phyloP scores from a whole-genome alignment of 2,888 invertebrate genomes.

The Drosophila affinis region DNA sequence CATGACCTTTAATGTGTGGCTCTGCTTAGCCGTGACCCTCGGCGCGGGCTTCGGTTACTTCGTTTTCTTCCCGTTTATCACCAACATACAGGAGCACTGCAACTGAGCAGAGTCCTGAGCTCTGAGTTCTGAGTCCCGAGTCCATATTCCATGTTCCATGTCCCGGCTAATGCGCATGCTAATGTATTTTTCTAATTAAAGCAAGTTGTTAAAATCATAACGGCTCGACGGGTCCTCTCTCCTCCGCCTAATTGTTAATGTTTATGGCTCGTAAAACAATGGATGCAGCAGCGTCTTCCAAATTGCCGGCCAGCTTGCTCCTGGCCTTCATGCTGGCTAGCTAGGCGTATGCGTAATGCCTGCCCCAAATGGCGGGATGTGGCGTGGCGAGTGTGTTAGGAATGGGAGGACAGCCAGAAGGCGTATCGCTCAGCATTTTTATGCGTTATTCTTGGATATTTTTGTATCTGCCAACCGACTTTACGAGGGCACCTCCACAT shows the following conservation, averaged over 20 bases:
- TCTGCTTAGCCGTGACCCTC: conserved; percentile 92
- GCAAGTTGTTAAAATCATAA: conserved; percentile 67
- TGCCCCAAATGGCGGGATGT: neutral
- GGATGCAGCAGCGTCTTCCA: conserved; percentile 56
- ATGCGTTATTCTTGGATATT: conserved; percentile 49
- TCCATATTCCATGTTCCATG: conserved; percentile 5
- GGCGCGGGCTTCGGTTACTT: conserved; percentile 96
- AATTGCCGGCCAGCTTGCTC: conserved; percentile 41
- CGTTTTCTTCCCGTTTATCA: conserved; percentile 87
- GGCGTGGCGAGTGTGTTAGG: neutral
- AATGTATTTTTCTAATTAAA: conserved; percentile 79
- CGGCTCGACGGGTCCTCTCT: conserved; percentile 19
- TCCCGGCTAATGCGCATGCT: conserved; percentile 40
- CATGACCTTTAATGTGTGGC: conserved; percentile 98
- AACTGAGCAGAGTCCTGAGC: conserved; percentile 43
- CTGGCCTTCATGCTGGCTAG: conserved; percentile 10
- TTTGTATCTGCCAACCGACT: conserved; percentile 49
- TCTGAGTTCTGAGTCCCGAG: neutral
- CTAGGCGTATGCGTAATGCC: conserved; percentile 43
- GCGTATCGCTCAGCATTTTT: conserved; percentile 41
- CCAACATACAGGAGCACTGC: conserved; percentile 58
- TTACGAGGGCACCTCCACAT: conserved; percentile 62
- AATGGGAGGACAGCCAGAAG: neutral
- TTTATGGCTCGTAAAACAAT: conserved; percentile 78
- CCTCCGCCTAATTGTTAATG: conserved; percentile 72